Evolutionary conservation across 64 coral and sea anemone genomes (phyloP).

Genomic region (Pocillopora verrucosa): DNA sequence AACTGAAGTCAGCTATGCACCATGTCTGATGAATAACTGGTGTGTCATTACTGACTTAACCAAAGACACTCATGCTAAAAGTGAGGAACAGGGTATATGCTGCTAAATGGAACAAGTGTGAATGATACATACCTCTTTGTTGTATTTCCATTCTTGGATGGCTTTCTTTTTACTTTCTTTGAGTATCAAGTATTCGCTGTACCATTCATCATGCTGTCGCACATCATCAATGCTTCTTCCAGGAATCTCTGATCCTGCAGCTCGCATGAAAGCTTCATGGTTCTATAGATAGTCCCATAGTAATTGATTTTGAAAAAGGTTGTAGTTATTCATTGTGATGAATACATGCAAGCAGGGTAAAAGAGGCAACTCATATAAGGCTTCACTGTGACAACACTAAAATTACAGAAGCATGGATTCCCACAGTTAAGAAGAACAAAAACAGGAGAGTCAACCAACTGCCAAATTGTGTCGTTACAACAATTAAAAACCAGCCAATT

Average conservation of each 20-base stretch:
- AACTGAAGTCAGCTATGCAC: too few relatives aligned
- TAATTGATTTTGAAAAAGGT: background rate
- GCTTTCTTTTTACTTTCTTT: constrained; percentile 88
- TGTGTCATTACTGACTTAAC: too few relatives aligned
- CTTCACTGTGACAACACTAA: too few relatives aligned
- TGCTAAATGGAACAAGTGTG: too few relatives aligned
- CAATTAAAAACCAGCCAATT: too few relatives aligned
- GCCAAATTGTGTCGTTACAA: too few relatives aligned
- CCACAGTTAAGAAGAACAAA: too few relatives aligned
- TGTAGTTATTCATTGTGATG: background rate
- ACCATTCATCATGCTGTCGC: constrained; percentile 96
- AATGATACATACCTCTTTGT: constrained; percentile 41
- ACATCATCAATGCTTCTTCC: constrained; percentile 76
- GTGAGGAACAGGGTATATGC: too few relatives aligned
- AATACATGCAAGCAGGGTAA: background rate
- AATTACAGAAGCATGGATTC: too few relatives aligned
- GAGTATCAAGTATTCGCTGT: constrained; percentile 79
- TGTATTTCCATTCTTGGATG: constrained; percentile 81
- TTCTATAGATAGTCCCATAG: constrained; percentile 35
- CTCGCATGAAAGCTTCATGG: constrained; percentile 67
- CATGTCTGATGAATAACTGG: too few relatives aligned
- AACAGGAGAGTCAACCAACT: too few relatives aligned
- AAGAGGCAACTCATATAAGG: background rate
- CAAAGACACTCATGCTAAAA: too few relatives aligned
- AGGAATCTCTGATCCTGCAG: constrained; percentile 65